Evolutionary conservation across 2,888 invertebrate genomes (phyloP).

Genomic region (Spisula subtruncata): DNA sequence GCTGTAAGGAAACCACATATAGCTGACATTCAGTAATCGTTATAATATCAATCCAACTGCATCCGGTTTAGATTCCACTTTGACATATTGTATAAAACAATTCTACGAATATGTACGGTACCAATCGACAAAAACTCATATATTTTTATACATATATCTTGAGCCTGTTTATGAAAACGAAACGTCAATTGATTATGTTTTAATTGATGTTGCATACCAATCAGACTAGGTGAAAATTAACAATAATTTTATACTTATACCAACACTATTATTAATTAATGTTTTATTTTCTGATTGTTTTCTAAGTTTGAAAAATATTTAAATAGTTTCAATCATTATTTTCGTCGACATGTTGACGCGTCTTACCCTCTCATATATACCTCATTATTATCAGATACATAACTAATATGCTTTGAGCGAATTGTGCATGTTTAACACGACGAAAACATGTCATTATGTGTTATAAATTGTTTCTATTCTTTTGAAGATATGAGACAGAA

Average conservation of each 20-base stretch:
- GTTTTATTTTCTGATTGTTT: not conserved
- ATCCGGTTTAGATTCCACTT: not conserved
- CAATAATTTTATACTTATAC: not conserved
- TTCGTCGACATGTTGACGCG: not conserved
- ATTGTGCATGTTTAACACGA: not conserved
- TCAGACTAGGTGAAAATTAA: not conserved
- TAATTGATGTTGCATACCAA: no score
- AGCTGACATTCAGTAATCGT: not conserved
- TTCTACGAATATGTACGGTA: not conserved
- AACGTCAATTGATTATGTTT: no score
- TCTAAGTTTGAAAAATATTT: not conserved
- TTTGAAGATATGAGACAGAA: not conserved
- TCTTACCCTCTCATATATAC: not conserved
- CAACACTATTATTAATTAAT: not conserved
- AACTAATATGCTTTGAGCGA: not conserved
- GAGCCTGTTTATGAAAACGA: not conserved
- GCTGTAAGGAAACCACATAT: not conserved
- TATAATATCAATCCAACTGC: not conserved
- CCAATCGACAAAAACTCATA: no score
- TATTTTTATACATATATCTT: no score
- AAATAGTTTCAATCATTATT: not conserved
- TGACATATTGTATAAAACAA: not conserved
- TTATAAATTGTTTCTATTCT: not conserved
- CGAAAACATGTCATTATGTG: not conserved
- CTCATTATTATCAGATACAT: slow-evolving; percentile 4